These are phyloP conservation scores for Thereva nobilitata DNA, from an alignment of 2,888 invertebrate genomes.

Conservation along the genomic window DNA sequence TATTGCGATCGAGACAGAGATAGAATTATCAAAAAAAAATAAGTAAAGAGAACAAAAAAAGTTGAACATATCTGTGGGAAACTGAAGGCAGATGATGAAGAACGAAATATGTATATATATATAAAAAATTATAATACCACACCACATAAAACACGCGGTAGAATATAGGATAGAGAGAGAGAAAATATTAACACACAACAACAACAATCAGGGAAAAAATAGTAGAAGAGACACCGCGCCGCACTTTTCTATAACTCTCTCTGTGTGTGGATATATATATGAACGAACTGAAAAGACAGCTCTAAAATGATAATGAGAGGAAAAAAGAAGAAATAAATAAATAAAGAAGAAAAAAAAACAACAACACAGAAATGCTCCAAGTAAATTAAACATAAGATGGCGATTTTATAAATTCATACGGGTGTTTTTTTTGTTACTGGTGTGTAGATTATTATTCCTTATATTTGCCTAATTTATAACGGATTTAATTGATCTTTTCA, in stretches of 20 bases:
- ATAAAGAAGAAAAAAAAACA: constrained; percentile 22
- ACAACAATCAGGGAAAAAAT: no score
- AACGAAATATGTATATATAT: constrained; percentile 4
- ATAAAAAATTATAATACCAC: constrained; percentile 12
- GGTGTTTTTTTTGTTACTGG: neutral
- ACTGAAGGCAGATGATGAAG: constrained; percentile 30
- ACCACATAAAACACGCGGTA: constrained; percentile 23
- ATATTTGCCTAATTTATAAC: constrained; percentile 37
- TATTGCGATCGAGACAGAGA: constrained; percentile 25
- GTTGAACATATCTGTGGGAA: constrained; percentile 17
- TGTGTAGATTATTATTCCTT: constrained; percentile 26
- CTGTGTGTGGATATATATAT: no score
- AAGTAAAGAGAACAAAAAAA: neutral
- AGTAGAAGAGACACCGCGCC: no score
- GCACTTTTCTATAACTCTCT: no score
- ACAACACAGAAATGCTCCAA: constrained; percentile 23
- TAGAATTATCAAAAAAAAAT: constrained; percentile 26
- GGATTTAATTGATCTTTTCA: constrained; percentile 33
- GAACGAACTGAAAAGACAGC: constrained; percentile 6
- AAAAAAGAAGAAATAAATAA: constrained; percentile 23
- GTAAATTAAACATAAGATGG: constrained; percentile 42
- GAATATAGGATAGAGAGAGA: constrained; percentile 30
- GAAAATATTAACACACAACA: no score
- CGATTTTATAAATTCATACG: constrained; percentile 42
- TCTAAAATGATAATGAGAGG: constrained; percentile 28